These are phyloP conservation scores for Protobothrops flavoviridis DNA, from an alignment of 2,113 vertebrate genomes.

Conservation along the genomic window DNA sequence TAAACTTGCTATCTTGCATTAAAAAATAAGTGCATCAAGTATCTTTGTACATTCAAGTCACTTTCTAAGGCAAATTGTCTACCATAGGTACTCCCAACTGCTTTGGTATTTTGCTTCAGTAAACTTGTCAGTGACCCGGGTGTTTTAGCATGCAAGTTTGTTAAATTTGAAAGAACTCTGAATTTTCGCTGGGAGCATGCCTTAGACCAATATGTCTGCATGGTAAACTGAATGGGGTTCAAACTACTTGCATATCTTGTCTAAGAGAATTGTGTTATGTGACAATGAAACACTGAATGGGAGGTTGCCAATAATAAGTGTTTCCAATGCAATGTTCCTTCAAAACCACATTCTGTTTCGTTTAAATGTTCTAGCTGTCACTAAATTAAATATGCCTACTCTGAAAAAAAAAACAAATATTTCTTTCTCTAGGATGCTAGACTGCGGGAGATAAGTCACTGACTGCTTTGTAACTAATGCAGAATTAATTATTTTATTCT, in stretches of 20 bases:
- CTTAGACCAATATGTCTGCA: constrained; percentile 67
- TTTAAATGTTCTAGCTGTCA: constrained; percentile 53
- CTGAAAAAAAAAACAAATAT: constrained; percentile 57
- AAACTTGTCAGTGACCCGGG: constrained; percentile 68
- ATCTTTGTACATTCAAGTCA: constrained; percentile 94
- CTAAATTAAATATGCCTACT: constrained; percentile 60
- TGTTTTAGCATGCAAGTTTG: constrained; percentile 72
- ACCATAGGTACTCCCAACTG: constrained; percentile 72
- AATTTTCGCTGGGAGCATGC: constrained; percentile 71
- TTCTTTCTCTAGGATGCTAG: constrained; percentile 53
- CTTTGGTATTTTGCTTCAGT: constrained; percentile 86
- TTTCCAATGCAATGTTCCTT: constrained; percentile 62
- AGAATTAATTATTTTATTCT: constrained; percentile 58
- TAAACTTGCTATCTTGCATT: constrained; percentile 74
- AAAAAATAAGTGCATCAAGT: constrained; percentile 84
- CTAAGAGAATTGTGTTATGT: constrained; percentile 56
- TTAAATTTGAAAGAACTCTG: constrained; percentile 63
- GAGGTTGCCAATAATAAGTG: constrained; percentile 63
- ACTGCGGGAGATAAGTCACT: constrained; percentile 61
- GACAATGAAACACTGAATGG: constrained; percentile 62
- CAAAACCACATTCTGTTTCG: constrained; percentile 51
- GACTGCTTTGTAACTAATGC: constrained; percentile 67
- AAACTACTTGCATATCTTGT: constrained; percentile 52
- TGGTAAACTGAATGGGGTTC: constrained; percentile 61
- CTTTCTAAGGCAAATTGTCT: constrained; percentile 89